Evolutionary conservation across 2,888 invertebrate species (phyloP).

Genomic region (Cephus pygmeus): DNA sequence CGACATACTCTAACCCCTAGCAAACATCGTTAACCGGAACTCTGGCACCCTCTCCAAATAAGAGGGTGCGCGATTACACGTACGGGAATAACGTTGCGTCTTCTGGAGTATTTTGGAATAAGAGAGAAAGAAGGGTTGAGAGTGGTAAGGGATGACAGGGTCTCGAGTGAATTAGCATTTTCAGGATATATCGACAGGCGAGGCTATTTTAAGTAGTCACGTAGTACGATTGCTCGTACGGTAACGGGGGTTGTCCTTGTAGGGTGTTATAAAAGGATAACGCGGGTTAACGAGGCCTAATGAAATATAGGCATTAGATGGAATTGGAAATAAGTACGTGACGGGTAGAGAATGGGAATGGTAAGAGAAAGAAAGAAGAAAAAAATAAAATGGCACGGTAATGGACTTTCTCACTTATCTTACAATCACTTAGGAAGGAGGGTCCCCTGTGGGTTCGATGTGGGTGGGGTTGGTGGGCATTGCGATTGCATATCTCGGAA

Average conservation of each 20-base stretch:
- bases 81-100: not conserved
- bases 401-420: constrained; percentile 40
- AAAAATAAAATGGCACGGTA: not conserved
- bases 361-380: not conserved
- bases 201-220: not conserved
- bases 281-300: not conserved
- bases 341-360: not conserved
- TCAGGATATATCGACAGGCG: not conserved
- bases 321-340: not conserved
- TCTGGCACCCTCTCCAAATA: constrained; percentile 27
- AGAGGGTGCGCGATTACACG: constrained; percentile 21
- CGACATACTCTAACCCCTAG: constrained; percentile 31
- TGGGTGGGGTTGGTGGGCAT: not conserved
- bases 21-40: constrained; percentile 47
- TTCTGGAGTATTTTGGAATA: not conserved
- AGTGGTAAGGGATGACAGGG: not conserved
- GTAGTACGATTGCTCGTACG: not conserved
- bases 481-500: constrained; percentile 42
- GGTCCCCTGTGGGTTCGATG: constrained; percentile 18
- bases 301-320: not conserved
- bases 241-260: not conserved
- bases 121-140: not conserved
- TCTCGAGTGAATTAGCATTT: not conserved
- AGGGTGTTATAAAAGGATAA: not conserved
- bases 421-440: constrained; percentile 45